Percentiles rank a stretch among this genome's conserved stretches.
Evolutionary conservation across 2,113 vertebrate species (phyloP).

Genomic region (Boleophthalmus pectinirostris): DNA sequence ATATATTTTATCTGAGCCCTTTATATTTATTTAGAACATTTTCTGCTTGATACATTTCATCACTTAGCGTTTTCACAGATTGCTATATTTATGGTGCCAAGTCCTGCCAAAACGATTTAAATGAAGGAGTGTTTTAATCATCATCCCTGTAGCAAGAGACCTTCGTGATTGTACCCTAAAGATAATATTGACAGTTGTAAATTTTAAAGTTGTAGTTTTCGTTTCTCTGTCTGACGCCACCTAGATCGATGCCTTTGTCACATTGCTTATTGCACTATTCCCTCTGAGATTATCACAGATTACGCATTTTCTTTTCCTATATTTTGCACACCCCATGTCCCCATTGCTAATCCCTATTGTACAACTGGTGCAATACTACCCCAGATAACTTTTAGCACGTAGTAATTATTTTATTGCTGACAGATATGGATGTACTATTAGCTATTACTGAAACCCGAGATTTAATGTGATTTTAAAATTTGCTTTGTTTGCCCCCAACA

Average conservation of each 20-base stretch:
- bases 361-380: constrained; percentile 74
- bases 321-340: constrained; percentile 64
- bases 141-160: background rate
- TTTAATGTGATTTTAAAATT: constrained; percentile 47
- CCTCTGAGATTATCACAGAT: constrained; percentile 68
- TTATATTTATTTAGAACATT: background rate
- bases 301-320: constrained; percentile 40
- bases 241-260: constrained; percentile 55
- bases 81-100: constrained; percentile 13
- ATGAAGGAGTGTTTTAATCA: constrained; percentile 44
- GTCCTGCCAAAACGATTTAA: constrained; percentile 25
- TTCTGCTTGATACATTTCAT: constrained; percentile 20
- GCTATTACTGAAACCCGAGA: constrained; percentile 43
- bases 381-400: constrained; percentile 63
- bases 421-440: constrained; percentile 73
- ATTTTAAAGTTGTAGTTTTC: background rate
- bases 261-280: constrained; percentile 72
- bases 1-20: constrained; percentile 5
- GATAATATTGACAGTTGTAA: background rate
- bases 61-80: constrained; percentile 22
- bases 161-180: background rate
- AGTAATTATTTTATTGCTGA: constrained; percentile 68
- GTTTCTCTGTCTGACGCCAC: background rate
- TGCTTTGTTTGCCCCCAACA: constrained; percentile 10
- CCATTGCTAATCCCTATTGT: constrained; percentile 60